Conservation (phyloP, 2,797 vertebrate genomes). For the Labroides dimidiatus region DNA sequence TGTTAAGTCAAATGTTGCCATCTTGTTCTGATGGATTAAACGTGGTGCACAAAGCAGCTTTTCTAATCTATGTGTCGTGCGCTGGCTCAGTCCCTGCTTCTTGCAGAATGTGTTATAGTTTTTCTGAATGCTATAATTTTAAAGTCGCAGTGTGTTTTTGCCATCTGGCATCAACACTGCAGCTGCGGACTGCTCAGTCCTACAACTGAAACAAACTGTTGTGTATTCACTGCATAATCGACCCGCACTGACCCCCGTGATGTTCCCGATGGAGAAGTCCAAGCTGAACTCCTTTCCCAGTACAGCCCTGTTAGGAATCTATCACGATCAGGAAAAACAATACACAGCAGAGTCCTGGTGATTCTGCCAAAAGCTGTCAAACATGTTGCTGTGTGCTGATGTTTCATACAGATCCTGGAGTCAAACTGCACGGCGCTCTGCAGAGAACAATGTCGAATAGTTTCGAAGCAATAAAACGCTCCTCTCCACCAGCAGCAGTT, state of each 20-base stretch:
- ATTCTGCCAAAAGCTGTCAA: slow-evolving; percentile 11
- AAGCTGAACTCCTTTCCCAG: neutral
- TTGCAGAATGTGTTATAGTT: too few relatives aligned
- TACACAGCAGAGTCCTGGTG: neutral
- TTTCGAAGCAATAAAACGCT: slow-evolving; percentile 35
- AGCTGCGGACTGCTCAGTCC: too few relatives aligned
- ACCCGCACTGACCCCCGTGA: neutral
- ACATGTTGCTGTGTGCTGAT: neutral
- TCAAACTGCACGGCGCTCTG: slow-evolving; percentile 7
- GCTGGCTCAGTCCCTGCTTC: too few relatives aligned
- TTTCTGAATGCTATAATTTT: too few relatives aligned
- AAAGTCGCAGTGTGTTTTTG: too few relatives aligned
- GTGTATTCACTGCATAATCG: neutral
- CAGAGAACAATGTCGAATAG: slow-evolving; percentile 34
- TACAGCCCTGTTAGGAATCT: neutral
- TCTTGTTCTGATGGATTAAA: too few relatives aligned
- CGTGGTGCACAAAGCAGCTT: too few relatives aligned
- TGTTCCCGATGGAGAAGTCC: neutral
- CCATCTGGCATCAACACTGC: too few relatives aligned
- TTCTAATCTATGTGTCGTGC: too few relatives aligned
- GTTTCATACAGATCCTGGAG: slow-evolving; percentile 10
- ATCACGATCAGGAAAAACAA: neutral
- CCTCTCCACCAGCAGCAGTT: slow-evolving; percentile 44
- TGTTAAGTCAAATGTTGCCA: too few relatives aligned
- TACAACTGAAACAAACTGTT: neutral